Base-by-base conservation (phyloP, 2,888 invertebrate species). In the Hoplodrina ambigua region DNA sequence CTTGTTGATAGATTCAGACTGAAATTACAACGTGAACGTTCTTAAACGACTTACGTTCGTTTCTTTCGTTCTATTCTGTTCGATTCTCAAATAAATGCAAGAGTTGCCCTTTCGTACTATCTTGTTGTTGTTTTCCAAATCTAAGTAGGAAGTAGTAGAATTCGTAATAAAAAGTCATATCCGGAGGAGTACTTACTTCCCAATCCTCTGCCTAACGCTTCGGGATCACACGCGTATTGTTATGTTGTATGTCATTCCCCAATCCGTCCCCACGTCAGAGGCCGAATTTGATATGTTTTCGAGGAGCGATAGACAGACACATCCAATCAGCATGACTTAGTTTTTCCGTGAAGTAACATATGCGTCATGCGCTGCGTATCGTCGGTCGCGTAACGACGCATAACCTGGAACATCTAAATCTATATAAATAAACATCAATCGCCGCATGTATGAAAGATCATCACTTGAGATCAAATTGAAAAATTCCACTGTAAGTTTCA, bases 281-380 rank as follows among this genome's bases (percentile, higher is more conserved):
- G 2, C 25, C n/a, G 53, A 41, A 62, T 53, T 62, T 53, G 41
- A 55, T 25, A 13, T 58, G 56, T 53, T 44, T 25, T 33, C 59
- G 30, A 72, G 30, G 6, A 49, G 20, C 17, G 10, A 13, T 13
- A 20, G 25, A 5, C 17, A n/a, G 30, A 55, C 41, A 30, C 4
- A 20, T 46, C 33, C 55, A 56, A 52, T 54, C 46, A 50, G 17
- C 49, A 1, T 13, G 33, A 17, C 72, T 54, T 20, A 37, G 13
- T 17, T 17, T 17, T 11, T 41, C 30, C 13, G 15, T 20, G n/a
- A 54, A 71, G 11, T 33, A 53, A 7, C 25, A 57, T 17, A n/a
- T n/a, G n/a, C 4, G 17, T n/a, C n/a, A 15, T 13, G 78, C 15
- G 11, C n/a, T 37, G 8, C 25, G 25, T 7, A 37, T 8, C 8